Conservation (phyloP, 2,113 vertebrate species). For the Acrocephalus arundinaceus region DNA sequence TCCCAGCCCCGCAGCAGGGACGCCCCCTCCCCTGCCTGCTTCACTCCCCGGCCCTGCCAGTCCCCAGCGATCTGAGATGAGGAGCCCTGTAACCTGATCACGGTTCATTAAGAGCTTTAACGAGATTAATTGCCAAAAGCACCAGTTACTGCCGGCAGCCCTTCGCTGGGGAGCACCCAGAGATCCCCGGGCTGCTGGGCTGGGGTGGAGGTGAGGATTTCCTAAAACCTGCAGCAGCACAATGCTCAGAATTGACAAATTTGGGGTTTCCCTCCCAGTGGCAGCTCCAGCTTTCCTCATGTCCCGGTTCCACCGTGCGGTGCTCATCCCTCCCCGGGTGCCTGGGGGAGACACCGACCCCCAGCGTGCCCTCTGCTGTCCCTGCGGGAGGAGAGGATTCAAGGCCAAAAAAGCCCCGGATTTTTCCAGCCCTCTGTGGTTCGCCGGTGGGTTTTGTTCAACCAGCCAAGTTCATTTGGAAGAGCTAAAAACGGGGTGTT, state of each 20-base stretch:
- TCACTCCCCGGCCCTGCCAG: not conserved
- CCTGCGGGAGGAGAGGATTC: not conserved
- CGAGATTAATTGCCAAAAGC: not conserved
- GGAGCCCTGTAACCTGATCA: not conserved
- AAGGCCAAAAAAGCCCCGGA: not conserved
- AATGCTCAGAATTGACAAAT: fast-evolving
- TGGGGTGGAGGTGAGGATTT: fast-evolving
- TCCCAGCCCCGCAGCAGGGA: not conserved
- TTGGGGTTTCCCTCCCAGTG: not conserved
- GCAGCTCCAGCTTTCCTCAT: not conserved
- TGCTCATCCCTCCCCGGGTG: not conserved
- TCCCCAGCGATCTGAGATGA: not conserved
- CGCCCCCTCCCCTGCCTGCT: not conserved
- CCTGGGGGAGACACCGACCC: fast-evolving
- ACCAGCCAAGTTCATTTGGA: not conserved
- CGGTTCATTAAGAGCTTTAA: not conserved
- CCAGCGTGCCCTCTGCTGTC: fast-evolving
- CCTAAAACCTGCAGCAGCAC: not conserved
- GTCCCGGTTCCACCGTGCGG: fast-evolving
- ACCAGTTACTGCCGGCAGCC: not conserved
- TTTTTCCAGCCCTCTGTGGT: not conserved
- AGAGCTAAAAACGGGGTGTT: not conserved
- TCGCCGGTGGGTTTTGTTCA: not conserved
- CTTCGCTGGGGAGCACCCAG: not conserved
- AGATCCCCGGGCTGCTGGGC: fast-evolving